phyloP scores from a whole-genome alignment of 2,113 vertebrate genomes.

The Saguinus midas region DNA sequence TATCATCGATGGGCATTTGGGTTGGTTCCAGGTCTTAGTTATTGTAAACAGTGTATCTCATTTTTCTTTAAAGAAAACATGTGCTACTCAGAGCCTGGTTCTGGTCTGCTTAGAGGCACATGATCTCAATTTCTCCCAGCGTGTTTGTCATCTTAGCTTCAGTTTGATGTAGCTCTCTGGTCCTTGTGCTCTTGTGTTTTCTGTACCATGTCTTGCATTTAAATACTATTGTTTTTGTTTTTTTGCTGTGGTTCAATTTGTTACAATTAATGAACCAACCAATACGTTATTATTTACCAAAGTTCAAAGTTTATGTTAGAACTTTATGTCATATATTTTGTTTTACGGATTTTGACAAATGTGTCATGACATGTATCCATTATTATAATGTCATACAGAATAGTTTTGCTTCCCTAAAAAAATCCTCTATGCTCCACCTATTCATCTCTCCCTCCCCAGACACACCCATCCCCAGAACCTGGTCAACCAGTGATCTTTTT shows the following conservation, averaged over 20 bases:
- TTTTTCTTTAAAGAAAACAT: not conserved
- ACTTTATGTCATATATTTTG: not conserved
- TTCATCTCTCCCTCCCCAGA: not conserved
- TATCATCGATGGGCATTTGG: no score
- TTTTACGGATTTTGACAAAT: not conserved
- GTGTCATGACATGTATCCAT: not conserved
- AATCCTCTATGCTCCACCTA: not conserved
- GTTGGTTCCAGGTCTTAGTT: no score
- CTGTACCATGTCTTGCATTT: not conserved
- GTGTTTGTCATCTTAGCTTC: not conserved
- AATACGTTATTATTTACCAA: not conserved
- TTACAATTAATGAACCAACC: not conserved
- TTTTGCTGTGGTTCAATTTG: not conserved
- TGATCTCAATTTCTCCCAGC: not conserved
- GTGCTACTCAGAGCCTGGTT: not conserved
- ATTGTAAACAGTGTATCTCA: no score
- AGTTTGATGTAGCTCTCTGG: not conserved
- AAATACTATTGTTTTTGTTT: not conserved
- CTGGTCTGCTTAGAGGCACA: not conserved
- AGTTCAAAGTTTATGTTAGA: not conserved
- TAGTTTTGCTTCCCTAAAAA: not conserved
- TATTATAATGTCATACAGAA: not conserved
- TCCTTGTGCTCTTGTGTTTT: not conserved
- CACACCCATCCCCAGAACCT: not conserved
- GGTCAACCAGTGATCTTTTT: not conserved